A percentile compares a stretch with the other conserved stretches of the same genome.
phyloP scores from a whole-genome alignment of 1,140 invertebrate genomes.

The Melipona quadrifasciata region DNA sequence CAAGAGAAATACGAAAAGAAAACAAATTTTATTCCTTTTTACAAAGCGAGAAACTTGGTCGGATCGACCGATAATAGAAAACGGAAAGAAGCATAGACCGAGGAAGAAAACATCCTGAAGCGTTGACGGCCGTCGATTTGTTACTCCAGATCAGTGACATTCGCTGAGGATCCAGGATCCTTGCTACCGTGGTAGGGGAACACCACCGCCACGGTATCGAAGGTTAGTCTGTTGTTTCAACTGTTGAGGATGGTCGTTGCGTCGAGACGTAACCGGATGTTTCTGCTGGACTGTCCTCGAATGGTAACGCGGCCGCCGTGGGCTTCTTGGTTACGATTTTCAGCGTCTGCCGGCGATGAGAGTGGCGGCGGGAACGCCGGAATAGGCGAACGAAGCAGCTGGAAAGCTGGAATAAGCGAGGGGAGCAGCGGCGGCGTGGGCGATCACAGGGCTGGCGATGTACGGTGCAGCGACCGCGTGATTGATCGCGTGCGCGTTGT shows the following conservation, averaged over 20 bases:
- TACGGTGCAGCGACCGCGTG: constrained; percentile 84
- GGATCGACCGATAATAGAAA: background rate
- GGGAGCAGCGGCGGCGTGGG: constrained; percentile 74
- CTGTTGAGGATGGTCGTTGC: background rate
- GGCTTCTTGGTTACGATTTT: background rate
- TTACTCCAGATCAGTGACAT: background rate
- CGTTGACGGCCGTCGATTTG: background rate
- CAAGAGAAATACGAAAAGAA: background rate
- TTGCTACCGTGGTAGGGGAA: background rate
- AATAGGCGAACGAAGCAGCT: constrained; percentile 66
- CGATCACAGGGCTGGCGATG: constrained; percentile 76
- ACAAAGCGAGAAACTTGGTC: background rate
- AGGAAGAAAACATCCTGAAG: background rate
- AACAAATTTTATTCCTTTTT: background rate
- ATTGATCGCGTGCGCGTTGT: constrained; percentile 85
- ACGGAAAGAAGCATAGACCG: background rate
- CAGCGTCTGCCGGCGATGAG: constrained; percentile 67
- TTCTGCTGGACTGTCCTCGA: background rate
- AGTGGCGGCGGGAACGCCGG: constrained; percentile 58
- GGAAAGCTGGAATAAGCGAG: constrained; percentile 63
- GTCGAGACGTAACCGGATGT: constrained; percentile 32
- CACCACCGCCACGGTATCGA: background rate
- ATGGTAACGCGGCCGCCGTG: background rate
- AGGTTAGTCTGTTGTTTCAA: background rate
- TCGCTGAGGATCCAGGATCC: background rate